A percentile compares a stretch with the other conserved stretches of the same genome.
These are phyloP conservation scores for Coptodon rendalli DNA, from an alignment of 2,113 vertebrate genomes.

Conservation along the genomic window DNA sequence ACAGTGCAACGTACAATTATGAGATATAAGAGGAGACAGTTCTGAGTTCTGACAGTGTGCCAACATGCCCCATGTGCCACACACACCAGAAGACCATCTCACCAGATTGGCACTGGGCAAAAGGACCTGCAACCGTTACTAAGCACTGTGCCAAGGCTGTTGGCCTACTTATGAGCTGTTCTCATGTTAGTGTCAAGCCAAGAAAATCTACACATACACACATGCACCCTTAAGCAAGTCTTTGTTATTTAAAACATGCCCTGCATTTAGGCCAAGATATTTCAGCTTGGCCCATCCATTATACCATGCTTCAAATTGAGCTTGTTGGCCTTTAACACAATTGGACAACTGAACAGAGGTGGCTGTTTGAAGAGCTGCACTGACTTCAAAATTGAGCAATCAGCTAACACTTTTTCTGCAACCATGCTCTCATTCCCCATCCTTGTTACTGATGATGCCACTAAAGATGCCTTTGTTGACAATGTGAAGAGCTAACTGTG, in stretches of 20 bases:
- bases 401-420: conserved; percentile 6
- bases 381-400: conserved; percentile 27
- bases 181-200: conserved; percentile 34
- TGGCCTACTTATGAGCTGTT: conserved; percentile 58
- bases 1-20: conserved; percentile 46
- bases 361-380: background rate
- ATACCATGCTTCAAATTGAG: background rate
- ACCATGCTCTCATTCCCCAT: background rate
- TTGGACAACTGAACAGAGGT: background rate
- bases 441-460: conserved; percentile 3
- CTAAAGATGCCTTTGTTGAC: conserved; percentile 50
- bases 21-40: conserved; percentile 49
- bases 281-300: background rate
- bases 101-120: conserved; percentile 45
- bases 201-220: conserved; percentile 12
- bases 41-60: conserved; percentile 27
- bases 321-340: background rate
- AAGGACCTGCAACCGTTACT: conserved; percentile 47
- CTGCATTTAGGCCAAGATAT: background rate
- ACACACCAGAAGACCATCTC: conserved; percentile 44
- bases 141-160: conserved; percentile 42
- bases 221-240: background rate
- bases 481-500: conserved; percentile 37
- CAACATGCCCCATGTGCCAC: conserved; percentile 34
- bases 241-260: conserved; percentile 17